Evolutionary conservation across 1,140 invertebrate species (phyloP).

Genomic region (Brachionus calyciflorus): DNA sequence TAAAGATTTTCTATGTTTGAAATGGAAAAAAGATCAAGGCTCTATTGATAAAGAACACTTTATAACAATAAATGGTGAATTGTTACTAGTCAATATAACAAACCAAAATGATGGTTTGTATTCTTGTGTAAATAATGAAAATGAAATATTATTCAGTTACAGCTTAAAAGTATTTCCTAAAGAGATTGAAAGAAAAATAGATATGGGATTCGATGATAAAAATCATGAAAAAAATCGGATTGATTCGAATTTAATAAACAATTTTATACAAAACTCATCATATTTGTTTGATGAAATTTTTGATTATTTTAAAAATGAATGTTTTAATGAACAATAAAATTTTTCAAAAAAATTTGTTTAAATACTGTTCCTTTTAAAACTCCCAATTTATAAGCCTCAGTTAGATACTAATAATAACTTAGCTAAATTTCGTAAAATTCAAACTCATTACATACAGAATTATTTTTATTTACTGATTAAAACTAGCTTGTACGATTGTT

Average conservation of each 20-base stretch:
- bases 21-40: conserved; percentile 19
- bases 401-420: too few relatives aligned
- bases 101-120: not conserved
- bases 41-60: not conserved
- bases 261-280: too few relatives aligned
- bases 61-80: not conserved
- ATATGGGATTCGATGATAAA: too few relatives aligned
- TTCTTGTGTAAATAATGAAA: not conserved
- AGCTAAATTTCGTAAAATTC: too few relatives aligned
- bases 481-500: too few relatives aligned
- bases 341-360: not conserved
- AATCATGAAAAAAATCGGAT: too few relatives aligned
- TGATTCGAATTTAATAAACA: too few relatives aligned
- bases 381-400: too few relatives aligned
- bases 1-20: not conserved
- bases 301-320: not conserved
- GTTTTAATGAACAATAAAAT: not conserved
- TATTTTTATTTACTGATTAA: too few relatives aligned
- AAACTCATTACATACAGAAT: too few relatives aligned
- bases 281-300: not conserved
- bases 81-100: not conserved
- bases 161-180: not conserved
- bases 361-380: too few relatives aligned
- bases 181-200: not conserved
- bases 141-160: not conserved